Base-by-base conservation (phyloP, 2,113 vertebrate genomes). In the Ibidorhyncha struthersii region DNA sequence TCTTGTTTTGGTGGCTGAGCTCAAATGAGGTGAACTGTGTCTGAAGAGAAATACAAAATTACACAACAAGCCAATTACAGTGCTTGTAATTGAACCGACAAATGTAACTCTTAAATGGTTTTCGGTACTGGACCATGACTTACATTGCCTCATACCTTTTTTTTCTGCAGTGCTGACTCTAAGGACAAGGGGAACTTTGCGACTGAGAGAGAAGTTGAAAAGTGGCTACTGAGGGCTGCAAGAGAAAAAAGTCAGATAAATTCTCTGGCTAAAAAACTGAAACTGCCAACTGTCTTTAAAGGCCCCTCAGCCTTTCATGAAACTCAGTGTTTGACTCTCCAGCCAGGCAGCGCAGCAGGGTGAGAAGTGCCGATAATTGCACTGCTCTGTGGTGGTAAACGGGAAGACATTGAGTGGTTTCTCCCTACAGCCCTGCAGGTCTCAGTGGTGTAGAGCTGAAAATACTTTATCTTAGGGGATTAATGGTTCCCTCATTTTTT, bases 401-500 rank as follows among this genome's bases (percentile, higher is more conserved):
- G 3, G 61, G 70, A 84, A 18, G 56, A 43, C 38, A 14, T 2
- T 7, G 47, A 82, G 53, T 34, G 29, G 21, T 40, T 84, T 69
- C 61, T 91, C 88, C 83, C 69, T 70, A 65, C 85, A 93, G 83
- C 59, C 77, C 73, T 53, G 45, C 82, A 67, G 45, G 25, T 82
- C 66, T 81, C 43, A 3, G 30, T 25, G 22, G 32, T 22, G 6
- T 14, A 66, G 52, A 93, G 69, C 34, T 70, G 61, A 83, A 93
- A 86, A 76, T 49, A 27, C 23, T 65, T 94, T 73, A n/a, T 80
- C 72, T 87, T 82, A 78, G 40, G 93, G 82, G 61, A 89, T 94
- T 95, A 96, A 96, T 97, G 94, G 73, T 52, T 93, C 56, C 36
- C 80, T 96, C 38, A 47, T 50, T 93, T 93, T 83, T 91, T 82